These are phyloP conservation scores for Huso huso DNA, from an alignment of 2,797 vertebrate genomes.

Conservation along the genomic window DNA sequence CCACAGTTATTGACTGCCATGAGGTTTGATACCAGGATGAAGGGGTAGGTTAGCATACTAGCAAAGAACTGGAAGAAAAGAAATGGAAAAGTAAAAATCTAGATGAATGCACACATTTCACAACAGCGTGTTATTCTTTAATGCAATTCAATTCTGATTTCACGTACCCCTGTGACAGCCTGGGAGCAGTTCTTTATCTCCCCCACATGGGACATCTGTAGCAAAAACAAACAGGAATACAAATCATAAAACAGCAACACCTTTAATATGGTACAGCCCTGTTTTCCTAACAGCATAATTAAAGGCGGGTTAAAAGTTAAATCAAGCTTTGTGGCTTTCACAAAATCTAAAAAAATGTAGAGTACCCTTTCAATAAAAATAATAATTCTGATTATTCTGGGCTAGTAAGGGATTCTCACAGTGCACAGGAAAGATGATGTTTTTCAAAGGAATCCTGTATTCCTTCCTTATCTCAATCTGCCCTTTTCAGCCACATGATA, in stretches of 20 bases:
- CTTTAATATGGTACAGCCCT: not conserved
- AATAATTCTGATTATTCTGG: too few species aligned
- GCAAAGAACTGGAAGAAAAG: conserved; percentile 75
- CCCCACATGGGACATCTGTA: conserved; percentile 76
- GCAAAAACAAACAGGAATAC: conserved; percentile 9
- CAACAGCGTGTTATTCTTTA: not conserved
- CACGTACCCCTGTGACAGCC: conserved; percentile 82
- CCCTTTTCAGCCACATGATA: too few species aligned
- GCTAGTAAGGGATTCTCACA: too few species aligned
- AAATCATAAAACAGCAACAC: fast-evolving
- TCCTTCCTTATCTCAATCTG: too few species aligned
- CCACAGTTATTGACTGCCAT: conserved; percentile 97
- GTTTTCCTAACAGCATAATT: not conserved
- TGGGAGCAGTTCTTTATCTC: conserved; percentile 95
- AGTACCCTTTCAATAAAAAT: not conserved
- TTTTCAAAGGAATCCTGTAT: too few species aligned
- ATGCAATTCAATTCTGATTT: not conserved
- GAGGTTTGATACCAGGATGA: conserved; percentile 88
- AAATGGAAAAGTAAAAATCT: not conserved
- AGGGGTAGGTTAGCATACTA: conserved; percentile 94
- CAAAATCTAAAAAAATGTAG: not conserved
- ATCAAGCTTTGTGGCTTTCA: not conserved
- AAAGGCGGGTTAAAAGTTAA: not conserved
- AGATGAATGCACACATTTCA: too few species aligned
- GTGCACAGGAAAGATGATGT: too few species aligned